Evolutionary conservation across 2,113 vertebrate species (phyloP).

Genomic region (Sardina pilchardus): DNA sequence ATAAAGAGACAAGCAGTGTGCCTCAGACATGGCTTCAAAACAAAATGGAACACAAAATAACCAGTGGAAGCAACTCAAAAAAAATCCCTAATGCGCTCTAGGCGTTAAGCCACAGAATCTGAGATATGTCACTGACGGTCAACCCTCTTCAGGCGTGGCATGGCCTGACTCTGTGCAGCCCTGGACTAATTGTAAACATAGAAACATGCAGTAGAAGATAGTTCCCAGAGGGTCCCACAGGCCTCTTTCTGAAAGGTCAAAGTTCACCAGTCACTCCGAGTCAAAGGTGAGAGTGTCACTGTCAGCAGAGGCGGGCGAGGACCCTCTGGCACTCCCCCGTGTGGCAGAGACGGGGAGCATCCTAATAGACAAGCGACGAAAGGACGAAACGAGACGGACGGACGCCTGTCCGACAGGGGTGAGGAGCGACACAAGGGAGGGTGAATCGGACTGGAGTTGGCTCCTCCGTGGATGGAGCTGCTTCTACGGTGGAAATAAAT

Average conservation of each 20-base stretch:
- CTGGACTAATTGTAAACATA: conserved; percentile 18
- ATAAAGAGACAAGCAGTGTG: conserved; percentile 14
- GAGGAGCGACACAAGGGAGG: not conserved
- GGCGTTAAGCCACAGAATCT: not conserved
- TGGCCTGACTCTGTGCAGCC: conserved; percentile 13
- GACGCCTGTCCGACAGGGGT: not conserved
- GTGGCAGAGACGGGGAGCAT: not conserved
- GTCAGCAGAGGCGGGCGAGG: not conserved
- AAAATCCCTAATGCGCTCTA: not conserved
- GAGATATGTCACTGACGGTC: not conserved
- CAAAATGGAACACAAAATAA: not conserved
- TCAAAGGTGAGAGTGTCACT: not conserved
- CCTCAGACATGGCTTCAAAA: conserved; percentile 11
- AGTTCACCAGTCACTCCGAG: not conserved
- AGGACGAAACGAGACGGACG: not conserved
- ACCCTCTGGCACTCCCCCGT: not conserved
- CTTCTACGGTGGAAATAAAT: not conserved
- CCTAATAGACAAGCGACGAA: not conserved
- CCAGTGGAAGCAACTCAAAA: not conserved
- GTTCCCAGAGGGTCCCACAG: conserved; percentile 13
- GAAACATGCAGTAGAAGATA: conserved; percentile 13
- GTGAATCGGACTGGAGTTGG: not conserved
- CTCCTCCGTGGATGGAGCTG: conserved; percentile 1
- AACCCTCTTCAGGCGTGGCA: not conserved
- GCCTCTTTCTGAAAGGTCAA: not conserved